Evolutionary conservation across 2,113 vertebrate genomes (phyloP).

Genomic region (Melospiza georgiana): DNA sequence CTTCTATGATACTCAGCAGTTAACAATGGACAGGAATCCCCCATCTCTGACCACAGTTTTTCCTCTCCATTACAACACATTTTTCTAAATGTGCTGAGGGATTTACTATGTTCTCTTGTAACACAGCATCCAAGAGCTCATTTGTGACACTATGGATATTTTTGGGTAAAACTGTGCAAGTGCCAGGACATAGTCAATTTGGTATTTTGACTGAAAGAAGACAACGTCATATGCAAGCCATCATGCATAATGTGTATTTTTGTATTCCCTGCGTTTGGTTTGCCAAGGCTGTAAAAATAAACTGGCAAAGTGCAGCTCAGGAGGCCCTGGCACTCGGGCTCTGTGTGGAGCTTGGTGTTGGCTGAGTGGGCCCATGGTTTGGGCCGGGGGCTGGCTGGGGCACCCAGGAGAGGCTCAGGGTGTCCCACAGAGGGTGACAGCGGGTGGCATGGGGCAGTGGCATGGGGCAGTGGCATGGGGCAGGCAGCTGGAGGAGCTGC

Average conservation of each 20-base stretch:
- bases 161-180: not conserved
- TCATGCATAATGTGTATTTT: not conserved
- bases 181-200: not conserved
- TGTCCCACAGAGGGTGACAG: not conserved
- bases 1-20: not conserved
- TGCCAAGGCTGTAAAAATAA: not conserved
- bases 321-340: not conserved
- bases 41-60: not conserved
- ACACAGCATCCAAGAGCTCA: not conserved
- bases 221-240: not conserved
- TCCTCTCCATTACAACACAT: not conserved
- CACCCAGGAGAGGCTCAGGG: not conserved
- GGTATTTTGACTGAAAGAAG: conserved; percentile 11
- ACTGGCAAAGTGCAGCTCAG: not conserved
- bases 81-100: not conserved
- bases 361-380: not conserved
- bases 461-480: not conserved
- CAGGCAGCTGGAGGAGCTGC: not conserved
- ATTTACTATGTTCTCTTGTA: not conserved
- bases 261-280: not conserved
- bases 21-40: not conserved
- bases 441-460: not conserved
- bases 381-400: not conserved
- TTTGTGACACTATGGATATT: not conserved
- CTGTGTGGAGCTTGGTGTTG: not conserved